Evolutionary conservation across 2,113 vertebrate species (phyloP).

Genomic region (Taurulus bubalis): DNA sequence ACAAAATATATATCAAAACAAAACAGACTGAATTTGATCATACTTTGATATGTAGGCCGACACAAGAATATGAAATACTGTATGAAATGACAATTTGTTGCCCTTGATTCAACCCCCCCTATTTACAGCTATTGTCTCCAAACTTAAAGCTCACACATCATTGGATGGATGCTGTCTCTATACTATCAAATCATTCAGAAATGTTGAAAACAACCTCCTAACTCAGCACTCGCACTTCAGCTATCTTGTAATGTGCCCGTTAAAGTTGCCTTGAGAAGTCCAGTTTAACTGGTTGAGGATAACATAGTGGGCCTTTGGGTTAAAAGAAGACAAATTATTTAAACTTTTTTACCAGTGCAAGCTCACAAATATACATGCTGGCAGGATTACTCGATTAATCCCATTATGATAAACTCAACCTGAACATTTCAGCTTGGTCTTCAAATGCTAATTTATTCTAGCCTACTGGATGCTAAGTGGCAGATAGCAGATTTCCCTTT

Average conservation of each 20-base stretch:
- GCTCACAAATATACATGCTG: constrained; percentile 66
- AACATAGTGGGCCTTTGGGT: constrained; percentile 59
- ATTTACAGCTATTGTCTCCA: constrained; percentile 74
- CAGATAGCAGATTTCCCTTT: constrained; percentile 51
- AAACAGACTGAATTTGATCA: constrained; percentile 14
- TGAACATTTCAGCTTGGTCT: constrained; percentile 22
- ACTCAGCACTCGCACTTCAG: constrained; percentile 29
- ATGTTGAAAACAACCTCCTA: constrained; percentile 22
- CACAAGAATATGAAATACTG: constrained; percentile 46
- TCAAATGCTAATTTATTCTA: constrained; percentile 49
- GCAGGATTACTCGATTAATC: constrained; percentile 36
- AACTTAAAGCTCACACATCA: constrained; percentile 67
- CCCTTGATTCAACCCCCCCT: constrained; percentile 49
- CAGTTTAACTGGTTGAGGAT: constrained; percentile 62
- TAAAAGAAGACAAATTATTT: constrained; percentile 45
- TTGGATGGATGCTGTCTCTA: constrained; percentile 26
- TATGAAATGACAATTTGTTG: constrained; percentile 52
- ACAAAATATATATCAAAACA: constrained; percentile 29
- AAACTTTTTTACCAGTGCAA: constrained; percentile 58
- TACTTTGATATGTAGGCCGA: constrained; percentile 46
- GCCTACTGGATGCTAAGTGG: constrained; percentile 47
- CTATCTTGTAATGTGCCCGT: constrained; percentile 4
- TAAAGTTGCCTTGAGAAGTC: constrained; percentile 44
- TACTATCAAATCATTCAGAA: constrained; percentile 14
- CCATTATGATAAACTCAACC: constrained; percentile 14